phyloP scores from a whole-genome alignment of 2,888 invertebrate species.

The Eremobia ochroleuca region DNA sequence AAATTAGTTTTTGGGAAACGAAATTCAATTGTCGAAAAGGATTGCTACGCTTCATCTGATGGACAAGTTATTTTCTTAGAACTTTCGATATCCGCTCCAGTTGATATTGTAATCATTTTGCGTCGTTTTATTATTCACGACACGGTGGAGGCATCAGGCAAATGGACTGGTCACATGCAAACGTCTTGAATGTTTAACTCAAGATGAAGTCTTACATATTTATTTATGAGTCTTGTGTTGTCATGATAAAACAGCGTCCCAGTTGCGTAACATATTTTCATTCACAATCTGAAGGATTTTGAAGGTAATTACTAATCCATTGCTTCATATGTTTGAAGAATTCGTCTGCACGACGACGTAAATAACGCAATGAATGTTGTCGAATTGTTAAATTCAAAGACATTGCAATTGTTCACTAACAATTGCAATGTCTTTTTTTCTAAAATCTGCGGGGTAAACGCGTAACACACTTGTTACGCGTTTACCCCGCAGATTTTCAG shows the following conservation, averaged over 20 bases:
- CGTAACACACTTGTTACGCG: too few relatives aligned
- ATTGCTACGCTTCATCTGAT: slow-evolving; percentile 77
- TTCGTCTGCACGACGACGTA: background rate
- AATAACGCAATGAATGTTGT: background rate
- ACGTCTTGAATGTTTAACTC: slow-evolving; percentile 66
- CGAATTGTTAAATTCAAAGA: background rate
- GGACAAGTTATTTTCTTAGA: slow-evolving; percentile 69
- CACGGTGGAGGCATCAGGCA: slow-evolving; percentile 63
- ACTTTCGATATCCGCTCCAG: slow-evolving; percentile 66
- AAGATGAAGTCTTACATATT: background rate
- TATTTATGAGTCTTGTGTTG: background rate
- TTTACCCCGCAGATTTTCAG: background rate
- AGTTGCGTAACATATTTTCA: too few relatives aligned
- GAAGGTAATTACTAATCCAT: background rate
- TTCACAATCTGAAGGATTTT: too few relatives aligned
- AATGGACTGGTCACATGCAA: slow-evolving; percentile 65
- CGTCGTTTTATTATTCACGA: slow-evolving; percentile 71
- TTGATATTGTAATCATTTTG: slow-evolving; percentile 68
- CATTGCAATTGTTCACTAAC: too few relatives aligned
- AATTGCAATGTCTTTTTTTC: too few relatives aligned
- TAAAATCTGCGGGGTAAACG: too few relatives aligned
- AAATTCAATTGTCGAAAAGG: slow-evolving; percentile 86
- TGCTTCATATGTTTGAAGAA: background rate
- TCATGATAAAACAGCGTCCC: background rate
- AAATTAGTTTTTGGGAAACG: slow-evolving; percentile 87